Conservation (phyloP, 2,113 vertebrate species). For the Ictalurus furcatus region DNA sequence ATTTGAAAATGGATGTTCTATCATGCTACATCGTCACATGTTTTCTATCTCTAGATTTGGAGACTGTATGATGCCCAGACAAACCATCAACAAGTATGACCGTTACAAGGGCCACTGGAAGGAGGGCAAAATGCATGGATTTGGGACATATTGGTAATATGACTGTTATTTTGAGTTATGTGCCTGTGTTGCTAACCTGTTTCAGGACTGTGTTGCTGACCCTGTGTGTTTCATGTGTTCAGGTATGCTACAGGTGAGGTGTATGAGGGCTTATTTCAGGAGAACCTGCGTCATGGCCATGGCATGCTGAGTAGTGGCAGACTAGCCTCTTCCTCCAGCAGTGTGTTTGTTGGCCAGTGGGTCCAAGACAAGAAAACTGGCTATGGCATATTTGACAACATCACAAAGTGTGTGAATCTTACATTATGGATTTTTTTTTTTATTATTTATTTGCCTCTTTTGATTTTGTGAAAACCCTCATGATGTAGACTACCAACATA, state of each 20-base stretch:
- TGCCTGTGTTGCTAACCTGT: neutral
- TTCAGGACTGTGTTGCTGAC: neutral
- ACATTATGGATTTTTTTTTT: neutral
- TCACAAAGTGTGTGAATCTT: conserved; percentile 80
- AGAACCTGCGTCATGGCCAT: conserved; percentile 90
- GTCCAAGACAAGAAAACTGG: conserved; percentile 88
- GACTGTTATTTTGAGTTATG: neutral
- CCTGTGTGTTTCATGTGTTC: neutral
- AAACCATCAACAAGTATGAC: conserved; percentile 81
- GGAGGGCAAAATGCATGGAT: conserved; percentile 94
- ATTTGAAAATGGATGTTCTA: neutral
- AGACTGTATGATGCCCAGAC: conserved; percentile 83
- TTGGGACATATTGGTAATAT: conserved; percentile 87
- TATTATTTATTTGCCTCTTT: neutral
- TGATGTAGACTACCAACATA: neutral
- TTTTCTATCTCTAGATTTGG: conserved; percentile 77
- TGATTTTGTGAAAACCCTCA: neutral
- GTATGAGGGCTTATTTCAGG: conserved; percentile 94
- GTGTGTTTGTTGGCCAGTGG: conserved; percentile 98
- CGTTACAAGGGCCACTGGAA: conserved; percentile 90
- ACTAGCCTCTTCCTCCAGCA: conserved; percentile 85
- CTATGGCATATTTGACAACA: conserved; percentile 94
- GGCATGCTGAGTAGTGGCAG: conserved; percentile 92
- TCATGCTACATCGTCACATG: neutral
- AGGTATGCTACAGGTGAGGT: conserved; percentile 93